Conservation (phyloP, 2,888 invertebrate genomes). For the Phlogophora meticulosa region DNA sequence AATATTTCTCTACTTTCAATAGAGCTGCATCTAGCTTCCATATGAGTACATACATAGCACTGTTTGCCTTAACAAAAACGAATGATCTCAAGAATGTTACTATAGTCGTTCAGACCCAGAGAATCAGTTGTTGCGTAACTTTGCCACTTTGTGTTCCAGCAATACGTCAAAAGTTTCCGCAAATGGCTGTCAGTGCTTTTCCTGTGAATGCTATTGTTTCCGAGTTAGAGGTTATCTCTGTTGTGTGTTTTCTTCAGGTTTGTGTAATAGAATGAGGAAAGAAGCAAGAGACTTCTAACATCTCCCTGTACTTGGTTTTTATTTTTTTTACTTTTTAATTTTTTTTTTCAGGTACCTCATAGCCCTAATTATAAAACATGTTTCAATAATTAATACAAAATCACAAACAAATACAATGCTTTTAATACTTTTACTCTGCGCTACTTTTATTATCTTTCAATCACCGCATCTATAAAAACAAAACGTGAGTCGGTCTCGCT, state of each 20-base stretch:
- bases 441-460: too few species aligned
- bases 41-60: neutral
- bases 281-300: too few species aligned
- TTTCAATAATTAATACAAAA: too few species aligned
- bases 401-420: too few species aligned
- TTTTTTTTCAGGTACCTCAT: too few species aligned
- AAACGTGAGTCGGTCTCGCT: too few species aligned
- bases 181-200: conserved; percentile 10
- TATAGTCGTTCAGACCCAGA: neutral
- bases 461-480: too few species aligned
- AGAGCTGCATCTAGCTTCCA: neutral
- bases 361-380: too few species aligned
- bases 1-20: conserved; percentile 2
- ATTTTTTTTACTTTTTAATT: too few species aligned
- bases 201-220: conserved; percentile 10
- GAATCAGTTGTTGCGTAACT: conserved; percentile 13
- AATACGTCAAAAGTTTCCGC: conserved; percentile 39
- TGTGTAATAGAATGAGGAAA: neutral
- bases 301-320: too few species aligned
- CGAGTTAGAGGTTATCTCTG: neutral
- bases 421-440: too few species aligned
- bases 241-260: neutral
- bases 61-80: neutral
- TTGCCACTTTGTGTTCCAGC: conserved; percentile 24
- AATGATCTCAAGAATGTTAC: conserved; percentile 1